Base-by-base conservation (phyloP, 2,797 vertebrate species). In the Odontamblyopus lacepedii region DNA sequence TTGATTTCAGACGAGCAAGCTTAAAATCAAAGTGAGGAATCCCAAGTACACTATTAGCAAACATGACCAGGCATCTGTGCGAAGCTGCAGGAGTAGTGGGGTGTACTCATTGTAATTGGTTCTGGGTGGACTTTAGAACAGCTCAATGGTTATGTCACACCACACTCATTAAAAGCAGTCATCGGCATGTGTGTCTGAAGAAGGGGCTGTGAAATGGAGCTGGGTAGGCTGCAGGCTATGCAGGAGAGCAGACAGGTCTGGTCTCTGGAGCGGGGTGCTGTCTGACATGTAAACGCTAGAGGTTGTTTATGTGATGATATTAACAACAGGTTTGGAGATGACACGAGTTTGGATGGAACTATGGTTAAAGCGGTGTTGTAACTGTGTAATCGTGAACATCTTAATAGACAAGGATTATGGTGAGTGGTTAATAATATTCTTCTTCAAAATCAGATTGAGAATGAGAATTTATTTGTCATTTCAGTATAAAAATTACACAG, bases 121-220 rank as follows among this genome's bases (percentile, higher is more conserved):
- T 78, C 70, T 73, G 71, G 67, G 75, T 67, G 73, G 78, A 78
- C 85, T 83, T 82, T 84, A 86, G 86, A 83, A 79, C 51, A 44
- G 75, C 79, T 15, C 50, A 82, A 83, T 32, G 77, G 82, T 84
- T 76, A 74, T 81, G 81, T 83, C 83, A 88, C 74, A 41, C 85
- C 87, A 51, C 75, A 76, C 77, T 84, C 78, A 89, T 86, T 89
- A 82, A 86, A 82, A 67, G 71, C 77, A 74, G 79, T 73, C 79
- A 89, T 85, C 83, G 83, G 80, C 83, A 78, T 74, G 79, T 78
- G 77, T 77, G 73, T 79, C 82, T 69, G 83, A 70, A 50, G 64
- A n/a, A 51, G 76, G 55, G 76, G 69, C 69, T 68, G 83, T 84
- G 84, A 77, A 83, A 79, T 2, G 2, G 64, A 71, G 77, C 71